phyloP scores from a whole-genome alignment of 2,113 vertebrate species.

The Lycocorax pyrrhopterus region DNA sequence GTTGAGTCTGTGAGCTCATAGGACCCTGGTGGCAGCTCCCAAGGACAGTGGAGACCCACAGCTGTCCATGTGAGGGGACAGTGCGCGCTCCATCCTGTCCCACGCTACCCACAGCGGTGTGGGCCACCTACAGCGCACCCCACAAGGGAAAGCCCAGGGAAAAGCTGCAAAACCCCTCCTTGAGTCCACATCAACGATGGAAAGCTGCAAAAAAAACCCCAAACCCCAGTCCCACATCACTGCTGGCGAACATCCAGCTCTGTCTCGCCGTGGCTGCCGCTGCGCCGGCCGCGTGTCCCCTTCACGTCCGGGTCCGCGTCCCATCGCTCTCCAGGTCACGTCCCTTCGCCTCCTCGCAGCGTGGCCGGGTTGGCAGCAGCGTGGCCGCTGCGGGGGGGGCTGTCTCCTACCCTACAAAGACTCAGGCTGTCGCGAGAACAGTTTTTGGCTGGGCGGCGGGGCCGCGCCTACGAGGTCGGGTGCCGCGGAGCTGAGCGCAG shows the following conservation, averaged over 20 bases:
- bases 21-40: neutral
- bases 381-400: constrained; percentile 1
- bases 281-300: fast-evolving
- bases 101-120: fast-evolving
- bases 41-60: fast-evolving
- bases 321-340: fast-evolving
- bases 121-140: neutral
- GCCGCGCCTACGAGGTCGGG: constrained; percentile 63
- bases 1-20: fast-evolving
- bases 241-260: neutral
- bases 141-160: neutral
- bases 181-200: neutral
- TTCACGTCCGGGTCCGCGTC: fast-evolving
- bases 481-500: constrained; percentile 45
- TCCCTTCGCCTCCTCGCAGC: neutral
- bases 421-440: constrained; percentile 62
- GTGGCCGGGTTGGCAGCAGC: neutral
- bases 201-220: neutral
- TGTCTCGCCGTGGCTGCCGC: fast-evolving
- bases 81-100: fast-evolving
- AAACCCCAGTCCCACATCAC: neutral
- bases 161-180: neutral
- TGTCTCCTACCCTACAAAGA: constrained; percentile 68
- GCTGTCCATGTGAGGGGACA: fast-evolving
- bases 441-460: constrained; percentile 48